Conservation (phyloP, 2,797 vertebrate genomes). For the Erethizon dorsatum region DNA sequence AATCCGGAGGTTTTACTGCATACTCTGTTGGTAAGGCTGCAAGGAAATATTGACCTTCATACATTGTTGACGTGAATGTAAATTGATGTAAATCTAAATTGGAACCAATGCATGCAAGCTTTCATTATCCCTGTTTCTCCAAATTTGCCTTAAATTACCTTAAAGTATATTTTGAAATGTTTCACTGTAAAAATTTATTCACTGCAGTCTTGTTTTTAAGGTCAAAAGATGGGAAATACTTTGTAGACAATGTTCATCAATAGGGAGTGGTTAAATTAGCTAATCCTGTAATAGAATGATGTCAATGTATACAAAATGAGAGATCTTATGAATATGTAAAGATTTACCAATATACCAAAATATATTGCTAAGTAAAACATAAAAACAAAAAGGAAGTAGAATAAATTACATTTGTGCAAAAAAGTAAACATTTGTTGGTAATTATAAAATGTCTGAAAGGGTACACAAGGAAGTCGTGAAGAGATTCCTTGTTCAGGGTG, state of each 20-base stretch:
- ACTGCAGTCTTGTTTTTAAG: conserved; percentile 16
- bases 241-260: neutral
- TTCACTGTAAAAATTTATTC: neutral
- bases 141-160: neutral
- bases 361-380: neutral
- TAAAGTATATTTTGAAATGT: conserved; percentile 7
- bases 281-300: neutral
- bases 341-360: neutral
- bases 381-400: neutral
- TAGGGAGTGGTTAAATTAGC: neutral
- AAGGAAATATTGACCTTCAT: neutral
- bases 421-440: neutral
- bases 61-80: neutral
- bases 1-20: neutral
- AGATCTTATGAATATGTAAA: neutral
- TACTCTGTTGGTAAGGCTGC: neutral
- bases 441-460: neutral
- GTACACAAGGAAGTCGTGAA: neutral
- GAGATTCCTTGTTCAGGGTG: neutral
- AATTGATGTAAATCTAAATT: conserved; percentile 35
- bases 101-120: neutral
- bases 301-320: neutral
- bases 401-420: neutral
- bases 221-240: neutral
- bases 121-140: conserved; percentile 1